phyloP scores from a whole-genome alignment of 2,888 invertebrate genomes.

The Drosophila testacea region DNA sequence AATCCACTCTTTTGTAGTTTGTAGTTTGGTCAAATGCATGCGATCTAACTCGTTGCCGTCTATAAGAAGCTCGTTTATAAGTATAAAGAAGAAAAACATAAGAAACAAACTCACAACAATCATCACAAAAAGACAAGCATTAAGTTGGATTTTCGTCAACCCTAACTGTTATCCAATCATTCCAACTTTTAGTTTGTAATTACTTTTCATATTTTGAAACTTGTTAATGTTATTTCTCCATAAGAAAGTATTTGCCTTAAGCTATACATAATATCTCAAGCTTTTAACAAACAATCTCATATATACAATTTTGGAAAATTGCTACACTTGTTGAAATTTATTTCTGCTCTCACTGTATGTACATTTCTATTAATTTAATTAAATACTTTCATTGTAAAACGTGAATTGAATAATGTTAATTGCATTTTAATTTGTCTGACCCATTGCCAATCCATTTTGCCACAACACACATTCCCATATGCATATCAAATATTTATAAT shows the following conservation, averaged over 20 bases:
- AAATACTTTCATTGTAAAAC: slow-evolving; percentile 17
- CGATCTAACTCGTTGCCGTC: slow-evolving; percentile 59
- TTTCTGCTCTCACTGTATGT: background rate
- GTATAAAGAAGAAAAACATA: slow-evolving; percentile 10
- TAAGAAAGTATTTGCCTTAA: slow-evolving; percentile 24
- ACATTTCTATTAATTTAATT: background rate
- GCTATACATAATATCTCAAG: slow-evolving; percentile 25
- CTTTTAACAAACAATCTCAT: slow-evolving; percentile 1
- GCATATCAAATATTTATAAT: slow-evolving; percentile 22
- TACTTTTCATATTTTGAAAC: slow-evolving; percentile 21
- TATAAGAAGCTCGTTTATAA: slow-evolving; percentile 35
- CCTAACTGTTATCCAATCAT: slow-evolving; percentile 28
- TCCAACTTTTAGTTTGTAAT: slow-evolving; percentile 37
- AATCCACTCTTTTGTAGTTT: slow-evolving; percentile 51
- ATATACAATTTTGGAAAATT: background rate
- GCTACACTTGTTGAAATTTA: background rate
- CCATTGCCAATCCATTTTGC: slow-evolving; percentile 18
- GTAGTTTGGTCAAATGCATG: slow-evolving; percentile 62
- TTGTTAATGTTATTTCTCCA: slow-evolving; percentile 45
- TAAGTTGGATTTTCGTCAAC: slow-evolving; percentile 28
- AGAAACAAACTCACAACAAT: slow-evolving; percentile 35
- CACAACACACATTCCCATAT: slow-evolving; percentile 36
- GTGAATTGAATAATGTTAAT: slow-evolving; percentile 6
- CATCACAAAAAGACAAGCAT: slow-evolving; percentile 30
- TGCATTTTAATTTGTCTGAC: slow-evolving; percentile 4